Percentiles rank a stretch among this genome's conserved stretches.
phyloP scores from a whole-genome alignment of 1,140 invertebrate genomes.

The Ostrea edulis region DNA sequence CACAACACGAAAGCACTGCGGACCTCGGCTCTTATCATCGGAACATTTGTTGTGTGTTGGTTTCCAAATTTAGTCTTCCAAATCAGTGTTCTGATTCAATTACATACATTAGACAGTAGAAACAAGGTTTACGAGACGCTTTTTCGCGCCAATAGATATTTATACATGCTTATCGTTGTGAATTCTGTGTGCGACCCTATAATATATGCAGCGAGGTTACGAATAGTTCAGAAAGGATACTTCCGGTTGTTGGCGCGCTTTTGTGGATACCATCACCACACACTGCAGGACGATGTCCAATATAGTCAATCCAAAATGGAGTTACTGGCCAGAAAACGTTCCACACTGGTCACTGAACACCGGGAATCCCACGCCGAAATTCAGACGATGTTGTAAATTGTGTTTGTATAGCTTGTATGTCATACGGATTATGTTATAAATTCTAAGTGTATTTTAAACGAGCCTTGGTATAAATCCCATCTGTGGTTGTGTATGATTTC shows the following conservation, averaged over 20 bases:
- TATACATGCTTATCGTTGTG: conserved; percentile 81
- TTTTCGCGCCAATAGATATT: conserved; percentile 61
- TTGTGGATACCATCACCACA: conserved; percentile 1
- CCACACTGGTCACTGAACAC: not conserved
- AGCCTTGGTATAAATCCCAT: no score
- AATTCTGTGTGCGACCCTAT: conserved; percentile 86
- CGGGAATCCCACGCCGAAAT: not conserved
- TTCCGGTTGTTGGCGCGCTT: conserved; percentile 24
- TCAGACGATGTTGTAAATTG: conserved; percentile 5
- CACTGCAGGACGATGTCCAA: not conserved
- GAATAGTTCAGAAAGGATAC: conserved; percentile 78
- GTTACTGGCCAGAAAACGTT: not conserved
- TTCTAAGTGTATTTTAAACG: no score
- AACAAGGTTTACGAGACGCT: conserved; percentile 47
- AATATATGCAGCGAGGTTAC: conserved; percentile 85
- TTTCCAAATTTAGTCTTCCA: conserved; percentile 82
- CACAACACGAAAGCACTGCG: conserved; percentile 83
- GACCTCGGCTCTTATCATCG: conserved; percentile 85
- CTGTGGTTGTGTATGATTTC: no score
- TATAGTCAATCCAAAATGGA: conserved; percentile 1
- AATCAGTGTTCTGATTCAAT: conserved; percentile 56
- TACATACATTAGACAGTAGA: not conserved
- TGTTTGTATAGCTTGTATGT: no score
- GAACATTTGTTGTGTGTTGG: conserved; percentile 85
- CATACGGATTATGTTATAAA: no score